Conservation (phyloP, 2,888 invertebrate genomes). For the Entomobrya multifasciata region DNA sequence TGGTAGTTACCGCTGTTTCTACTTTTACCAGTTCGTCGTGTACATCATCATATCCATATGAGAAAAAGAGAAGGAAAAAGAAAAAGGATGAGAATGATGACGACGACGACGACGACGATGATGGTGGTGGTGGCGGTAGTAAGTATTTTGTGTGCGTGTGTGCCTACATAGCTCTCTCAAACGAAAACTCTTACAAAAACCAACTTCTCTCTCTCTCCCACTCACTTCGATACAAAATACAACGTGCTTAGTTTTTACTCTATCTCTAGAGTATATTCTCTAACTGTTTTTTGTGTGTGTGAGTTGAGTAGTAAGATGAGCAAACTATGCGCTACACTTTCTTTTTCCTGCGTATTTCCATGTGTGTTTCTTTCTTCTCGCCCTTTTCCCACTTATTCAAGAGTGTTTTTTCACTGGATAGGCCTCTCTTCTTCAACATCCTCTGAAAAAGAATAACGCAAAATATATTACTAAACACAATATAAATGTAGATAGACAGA, state of each 20-base stretch:
- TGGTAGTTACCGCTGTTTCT: neutral
- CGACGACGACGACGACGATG: neutral
- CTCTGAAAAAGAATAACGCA: neutral
- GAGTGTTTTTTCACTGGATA: neutral
- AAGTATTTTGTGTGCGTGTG: neutral
- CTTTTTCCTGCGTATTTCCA: neutral
- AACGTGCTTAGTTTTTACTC: neutral
- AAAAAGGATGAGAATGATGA: neutral
- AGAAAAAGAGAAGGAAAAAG: neutral
- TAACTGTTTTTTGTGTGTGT: no score
- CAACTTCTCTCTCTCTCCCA: neutral
- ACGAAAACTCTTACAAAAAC: no score
- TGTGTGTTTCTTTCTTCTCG: neutral
- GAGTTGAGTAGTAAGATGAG: no score
- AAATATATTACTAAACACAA: neutral
- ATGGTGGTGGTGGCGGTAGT: neutral
- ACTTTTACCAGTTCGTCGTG: neutral
- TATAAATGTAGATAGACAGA: neutral
- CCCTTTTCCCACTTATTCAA: neutral
- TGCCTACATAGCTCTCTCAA: neutral
- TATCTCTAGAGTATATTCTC: no score
- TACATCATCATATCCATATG: slow-evolving; percentile 8
- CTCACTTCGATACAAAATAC: slow-evolving; percentile 10
- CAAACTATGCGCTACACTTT: no score
- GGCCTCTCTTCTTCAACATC: neutral